Percentiles rank a stretch among this genome's conserved stretches.
phyloP scores from a whole-genome alignment of 2,113 vertebrate species.

The Heterocephalus glaber region DNA sequence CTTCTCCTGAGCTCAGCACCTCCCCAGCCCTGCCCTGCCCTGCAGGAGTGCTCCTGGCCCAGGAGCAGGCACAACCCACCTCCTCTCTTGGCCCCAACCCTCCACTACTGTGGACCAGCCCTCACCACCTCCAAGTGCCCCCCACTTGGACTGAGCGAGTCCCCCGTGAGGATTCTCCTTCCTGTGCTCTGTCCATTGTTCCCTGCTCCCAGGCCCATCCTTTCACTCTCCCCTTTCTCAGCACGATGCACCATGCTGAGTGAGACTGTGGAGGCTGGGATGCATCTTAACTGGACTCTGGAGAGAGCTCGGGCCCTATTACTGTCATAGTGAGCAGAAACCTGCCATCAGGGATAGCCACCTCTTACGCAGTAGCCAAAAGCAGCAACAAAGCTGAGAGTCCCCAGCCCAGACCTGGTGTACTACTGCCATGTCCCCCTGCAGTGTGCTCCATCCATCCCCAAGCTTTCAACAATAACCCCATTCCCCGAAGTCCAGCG shows the following conservation, averaged over 20 bases:
- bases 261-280: not conserved
- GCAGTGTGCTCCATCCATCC: rapidly evolving
- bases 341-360: rapidly evolving
- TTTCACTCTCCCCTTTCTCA: not conserved
- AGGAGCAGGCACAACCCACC: rapidly evolving
- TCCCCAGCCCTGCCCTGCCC: not conserved
- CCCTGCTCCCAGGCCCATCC: not conserved
- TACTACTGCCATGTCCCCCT: rapidly evolving
- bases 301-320: rapidly evolving
- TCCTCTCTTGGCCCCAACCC: not conserved
- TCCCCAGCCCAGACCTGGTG: not conserved
- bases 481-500: rapidly evolving
- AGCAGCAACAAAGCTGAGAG: not conserved
- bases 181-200: not conserved
- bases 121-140: not conserved
- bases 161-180: not conserved
- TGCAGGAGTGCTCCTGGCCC: not conserved
- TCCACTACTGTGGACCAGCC: not conserved
- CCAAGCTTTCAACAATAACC: not conserved
- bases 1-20: not conserved
- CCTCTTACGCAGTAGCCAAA: not conserved
- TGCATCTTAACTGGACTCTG: not conserved
- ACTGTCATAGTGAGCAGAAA: rapidly evolving
- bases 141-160: not conserved
- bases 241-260: rapidly evolving